Evolutionary conservation across 2,113 vertebrate species (phyloP), one percentile per base, ranked within the genome.

Genomic region (Puffinus mauretanicus): DNA sequence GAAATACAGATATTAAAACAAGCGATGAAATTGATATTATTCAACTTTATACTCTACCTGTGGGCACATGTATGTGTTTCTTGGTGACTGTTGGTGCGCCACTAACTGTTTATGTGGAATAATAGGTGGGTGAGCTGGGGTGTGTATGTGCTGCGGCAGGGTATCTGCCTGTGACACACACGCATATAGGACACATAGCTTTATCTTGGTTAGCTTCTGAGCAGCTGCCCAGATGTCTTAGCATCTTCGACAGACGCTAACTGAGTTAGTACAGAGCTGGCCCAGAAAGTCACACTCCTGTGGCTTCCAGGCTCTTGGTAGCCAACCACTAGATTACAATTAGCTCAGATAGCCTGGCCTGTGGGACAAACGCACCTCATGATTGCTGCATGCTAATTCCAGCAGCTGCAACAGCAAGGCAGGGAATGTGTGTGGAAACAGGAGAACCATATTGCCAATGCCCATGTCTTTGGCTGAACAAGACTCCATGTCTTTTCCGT

Each of bases 391-490:
- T 34, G 65, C 54, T 34, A 62, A 62, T 76, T 60, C 29, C 54
- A 73, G 52, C 21, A 30, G 21, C 84, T 75, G 52, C 47, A 61
- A 71, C 32, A 64, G 75, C 52, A 88, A 79, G 58, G 49, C 62
- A 67, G 71, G 38, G 34, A 73, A 40, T 16, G 32, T 11, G 17
- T 20, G 24, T 58, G 75, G 57, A 57, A 82, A 86, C 44, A 44
- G 0, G 0, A 85, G 49, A 76, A 65, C 44, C 0, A 0, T 8
- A 25, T 8, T 46, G 58, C 26, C 46, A 49, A 13, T 80, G 71
- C 49, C 52, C 26, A 0, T 21, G 32, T 60, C 75, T 78, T 34
- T 38, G 26, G 49, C 61, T 87, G 92, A 78, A 72, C 16, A 47
- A 79, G 34, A n/a, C 9, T 49, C 36, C 0, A 0, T 57, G 47